A percentile compares a stretch with the other conserved stretches of the same genome.
phyloP scores from a whole-genome alignment of 1,140 invertebrate species.

The Caenorhabditis inopinata region DNA sequence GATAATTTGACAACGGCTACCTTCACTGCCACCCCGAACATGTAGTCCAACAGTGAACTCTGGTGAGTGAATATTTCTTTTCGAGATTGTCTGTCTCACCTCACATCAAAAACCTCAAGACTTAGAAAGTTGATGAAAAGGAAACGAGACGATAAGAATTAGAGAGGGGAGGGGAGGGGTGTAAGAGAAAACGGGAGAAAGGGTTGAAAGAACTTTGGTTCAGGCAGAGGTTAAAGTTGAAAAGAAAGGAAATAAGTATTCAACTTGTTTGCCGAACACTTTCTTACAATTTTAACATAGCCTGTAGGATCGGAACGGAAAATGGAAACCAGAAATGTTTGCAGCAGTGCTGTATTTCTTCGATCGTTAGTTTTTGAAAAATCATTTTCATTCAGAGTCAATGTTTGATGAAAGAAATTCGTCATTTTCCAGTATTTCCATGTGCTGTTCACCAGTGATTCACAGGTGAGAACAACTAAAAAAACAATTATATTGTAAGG shows the following conservation, averaged over 20 bases:
- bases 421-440: too few relatives aligned
- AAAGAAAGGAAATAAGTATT: not conserved
- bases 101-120: not conserved
- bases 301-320: not conserved
- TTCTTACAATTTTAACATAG: too few relatives aligned
- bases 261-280: constrained; percentile 10
- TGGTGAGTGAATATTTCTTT: not conserved
- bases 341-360: too few relatives aligned
- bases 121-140: not conserved
- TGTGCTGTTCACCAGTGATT: too few relatives aligned
- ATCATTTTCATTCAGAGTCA: too few relatives aligned
- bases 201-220: not conserved
- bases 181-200: not conserved
- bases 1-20: constrained; percentile 49
- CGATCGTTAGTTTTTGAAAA: too few relatives aligned
- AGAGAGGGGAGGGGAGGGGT: not conserved
- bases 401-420: too few relatives aligned
- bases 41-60: constrained; percentile 6
- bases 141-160: not conserved
- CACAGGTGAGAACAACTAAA: too few relatives aligned
- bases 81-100: not conserved
- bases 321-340: not conserved
- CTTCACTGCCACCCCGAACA: constrained; percentile 53
- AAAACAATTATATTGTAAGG: too few relatives aligned
- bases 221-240: not conserved